Conservation (phyloP, 2,797 vertebrate species). For the Eulemur albifrons region DNA sequence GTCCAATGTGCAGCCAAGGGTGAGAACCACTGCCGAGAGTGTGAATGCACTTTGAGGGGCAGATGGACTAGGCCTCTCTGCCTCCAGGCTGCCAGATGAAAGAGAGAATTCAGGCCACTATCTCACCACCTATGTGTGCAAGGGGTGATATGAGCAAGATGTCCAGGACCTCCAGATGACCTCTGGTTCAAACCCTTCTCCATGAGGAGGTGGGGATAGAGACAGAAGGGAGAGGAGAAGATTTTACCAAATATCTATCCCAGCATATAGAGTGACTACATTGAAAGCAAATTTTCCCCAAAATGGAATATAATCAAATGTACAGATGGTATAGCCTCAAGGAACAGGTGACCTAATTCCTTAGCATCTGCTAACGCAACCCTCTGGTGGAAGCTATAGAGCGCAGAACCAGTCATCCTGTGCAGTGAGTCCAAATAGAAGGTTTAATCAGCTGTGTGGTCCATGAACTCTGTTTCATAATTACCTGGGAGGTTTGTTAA, state of each 20-base stretch:
- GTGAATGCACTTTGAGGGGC: not conserved
- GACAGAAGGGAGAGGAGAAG: not conserved
- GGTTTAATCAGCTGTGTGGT: not conserved
- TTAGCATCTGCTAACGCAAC: not conserved
- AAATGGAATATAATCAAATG: not conserved
- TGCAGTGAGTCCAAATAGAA: not conserved
- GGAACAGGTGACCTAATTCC: not conserved
- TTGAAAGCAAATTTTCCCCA: not conserved
- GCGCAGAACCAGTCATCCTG: not conserved
- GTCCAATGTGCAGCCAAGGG: too few relatives aligned
- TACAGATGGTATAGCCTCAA: not conserved
- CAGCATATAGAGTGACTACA: not conserved
- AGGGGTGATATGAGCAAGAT: not conserved
- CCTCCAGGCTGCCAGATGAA: not conserved
- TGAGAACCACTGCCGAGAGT: not conserved
- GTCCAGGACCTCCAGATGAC: not conserved
- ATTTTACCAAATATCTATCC: not conserved
- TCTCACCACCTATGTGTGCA: not conserved
- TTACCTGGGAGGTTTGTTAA: not conserved
- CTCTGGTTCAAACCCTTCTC: not conserved
- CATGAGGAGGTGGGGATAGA: not conserved
- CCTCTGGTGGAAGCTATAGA: not conserved
- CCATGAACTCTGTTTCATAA: not conserved
- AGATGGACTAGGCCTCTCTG: not conserved
- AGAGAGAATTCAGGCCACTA: not conserved